Evolutionary conservation across 2,888 invertebrate genomes (phyloP), one percentile per base, ranked within the genome.

Genomic region (Dryobota labecula): DNA sequence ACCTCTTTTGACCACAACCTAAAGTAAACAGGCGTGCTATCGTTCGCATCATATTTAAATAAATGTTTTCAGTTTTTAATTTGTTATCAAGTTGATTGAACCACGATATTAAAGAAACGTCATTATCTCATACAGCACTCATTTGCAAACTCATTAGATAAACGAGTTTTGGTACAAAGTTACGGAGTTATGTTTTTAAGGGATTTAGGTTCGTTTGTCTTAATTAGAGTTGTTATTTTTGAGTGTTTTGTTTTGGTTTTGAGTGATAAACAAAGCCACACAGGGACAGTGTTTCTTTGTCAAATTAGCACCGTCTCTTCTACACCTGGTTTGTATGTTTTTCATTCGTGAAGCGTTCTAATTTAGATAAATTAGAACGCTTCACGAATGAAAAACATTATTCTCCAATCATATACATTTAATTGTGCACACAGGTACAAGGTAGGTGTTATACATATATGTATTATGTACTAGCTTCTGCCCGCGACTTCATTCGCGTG

Each of bases 51-150:
- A 58, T 64, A 73, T 76, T 77, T 24, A 58, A 82, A 75, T 82
- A 58, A 70, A 80, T 76, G 51, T 63, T 70, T 58, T n/a, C 33
- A 60, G 20, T 78, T 85, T 82, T 78, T 76, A 85, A 83, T 80
- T 76, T 85, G 78, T 71, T 73, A 53, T 64, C 45, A 56, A 74
- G 57, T 58, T 81, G 71, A 81, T 83, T 76, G 73, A 73, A 70
- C 65, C 33, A 56, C 54, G 45, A 63, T 79, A 76, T 83, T 83
- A 70, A 78, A 78, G 66, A 72, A 82, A 64, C 33, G 51, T 45
- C 65, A 73, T 72, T 72, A 67, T 77, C 62, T 53, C 53, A 63
- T 33, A 66, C 62, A 27, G n/a, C 64, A 63, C 63, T 70, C 66
- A 66, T 73, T 86, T 73, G 61, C 38, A 9, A 74, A 61, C 73